Evolutionary conservation across 1,140 invertebrate genomes (phyloP).

Genomic region (Brachionus rubens): DNA sequence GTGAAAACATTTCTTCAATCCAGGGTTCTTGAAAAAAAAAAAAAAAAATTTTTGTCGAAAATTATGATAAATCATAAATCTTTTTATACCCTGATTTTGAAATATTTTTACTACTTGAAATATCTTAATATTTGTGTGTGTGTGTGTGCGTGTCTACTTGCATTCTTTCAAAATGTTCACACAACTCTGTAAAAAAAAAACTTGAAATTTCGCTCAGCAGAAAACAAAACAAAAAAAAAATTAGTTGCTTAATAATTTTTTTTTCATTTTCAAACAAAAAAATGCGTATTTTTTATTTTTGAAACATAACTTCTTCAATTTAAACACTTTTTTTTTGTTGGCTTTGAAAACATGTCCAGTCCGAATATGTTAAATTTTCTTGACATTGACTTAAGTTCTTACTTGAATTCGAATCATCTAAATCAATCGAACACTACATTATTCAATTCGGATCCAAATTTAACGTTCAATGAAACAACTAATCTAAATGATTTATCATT

Average conservation of each 20-base stretch:
- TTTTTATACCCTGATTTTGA: no score
- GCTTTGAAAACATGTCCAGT: constrained; percentile 21
- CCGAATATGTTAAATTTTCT: constrained; percentile 24
- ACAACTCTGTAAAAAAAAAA: no score
- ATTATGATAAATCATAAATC: no score
- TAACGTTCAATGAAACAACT: background rate
- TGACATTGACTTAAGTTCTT: constrained; percentile 12
- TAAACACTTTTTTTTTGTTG: background rate
- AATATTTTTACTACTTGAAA: no score
- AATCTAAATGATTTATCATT: background rate
- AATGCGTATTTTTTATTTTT: constrained; percentile 35
- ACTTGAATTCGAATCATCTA: background rate
- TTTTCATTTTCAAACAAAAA: constrained; percentile 1
- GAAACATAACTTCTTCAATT: background rate
- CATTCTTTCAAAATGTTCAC: no score
- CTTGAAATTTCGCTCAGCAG: no score
- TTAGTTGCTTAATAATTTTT: background rate
- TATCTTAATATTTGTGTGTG: no score
- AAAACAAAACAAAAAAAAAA: background rate
- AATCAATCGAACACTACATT: constrained; percentile 8
- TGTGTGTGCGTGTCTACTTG: no score
- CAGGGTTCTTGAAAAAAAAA: background rate
- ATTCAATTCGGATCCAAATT: constrained; percentile 7
- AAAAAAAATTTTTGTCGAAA: background rate
- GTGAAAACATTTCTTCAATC: constrained; percentile 1